Base-by-base conservation (phyloP, 2,888 invertebrate species). In the Platycheirus rosarum region DNA sequence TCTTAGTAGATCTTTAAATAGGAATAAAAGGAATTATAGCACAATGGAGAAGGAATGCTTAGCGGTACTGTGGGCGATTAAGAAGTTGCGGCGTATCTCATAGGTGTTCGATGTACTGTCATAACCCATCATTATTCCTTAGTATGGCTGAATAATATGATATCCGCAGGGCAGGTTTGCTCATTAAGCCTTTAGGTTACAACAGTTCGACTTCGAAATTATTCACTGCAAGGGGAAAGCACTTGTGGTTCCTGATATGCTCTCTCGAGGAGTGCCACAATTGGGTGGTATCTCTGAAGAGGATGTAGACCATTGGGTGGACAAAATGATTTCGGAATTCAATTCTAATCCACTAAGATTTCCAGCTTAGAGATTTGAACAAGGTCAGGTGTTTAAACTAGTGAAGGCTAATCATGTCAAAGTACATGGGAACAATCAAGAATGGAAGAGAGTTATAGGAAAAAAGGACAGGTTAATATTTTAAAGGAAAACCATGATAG, bases 181-280 rank as follows among this genome's bases (percentile, higher is more conserved):
- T 0, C 40, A 42, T 9, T 57, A 42, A 35, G 53, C 35, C 3
- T 18, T 53, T 1, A 53, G 9, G 66, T 73, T 8, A 16, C 44
- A n/a, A n/a, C n/a, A n/a, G n/a, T n/a, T n/a, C n/a, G n/a, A n/a
- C n/a, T n/a, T n/a, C n/a, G n/a, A n/a, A 1, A 57, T 73, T 16
- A 14, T 73, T 2, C 68, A 79, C 18, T 35, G 79, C 5, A 68
- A 74, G 40, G 73, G 62, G 0, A 51, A 46, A 29, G 44, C 44
- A 18, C 69, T 69, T 29, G 18, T 60, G n/a, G n/a, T n/a, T n/a
- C n/a, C n/a, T n/a, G n/a, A n/a, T n/a, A n/a, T n/a, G n/a, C n/a
- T n/a, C n/a, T n/a, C n/a, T n/a, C n/a, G n/a, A n/a, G n/a, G n/a
- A n/a, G n/a, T n/a, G n/a, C n/a, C n/a, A n/a, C n/a, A n/a, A n/a